Percentiles rank a stretch among this genome's conserved stretches.
phyloP scores from a whole-genome alignment of 2,797 vertebrate species.

The Sebastes nivosus region DNA sequence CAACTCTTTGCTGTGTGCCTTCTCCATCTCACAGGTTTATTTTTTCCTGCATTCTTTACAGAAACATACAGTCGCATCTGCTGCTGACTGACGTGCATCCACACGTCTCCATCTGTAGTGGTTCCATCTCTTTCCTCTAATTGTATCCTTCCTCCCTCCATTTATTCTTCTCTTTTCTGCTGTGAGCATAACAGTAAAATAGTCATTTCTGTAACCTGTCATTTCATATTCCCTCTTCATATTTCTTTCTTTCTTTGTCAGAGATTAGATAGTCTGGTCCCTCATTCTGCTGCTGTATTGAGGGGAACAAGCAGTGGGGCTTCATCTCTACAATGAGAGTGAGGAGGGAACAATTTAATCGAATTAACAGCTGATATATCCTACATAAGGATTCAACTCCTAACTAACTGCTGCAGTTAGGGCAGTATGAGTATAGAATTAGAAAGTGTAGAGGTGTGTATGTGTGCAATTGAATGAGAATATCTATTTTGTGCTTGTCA shows the following conservation, averaged over 20 bases:
- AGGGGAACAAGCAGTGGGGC: constrained; percentile 34
- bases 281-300: constrained; percentile 32
- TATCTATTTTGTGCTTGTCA: constrained; percentile 5
- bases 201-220: constrained; percentile 6
- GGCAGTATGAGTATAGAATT: neutral
- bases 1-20: neutral
- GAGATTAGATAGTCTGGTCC: constrained; percentile 29
- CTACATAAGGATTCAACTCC: constrained; percentile 33
- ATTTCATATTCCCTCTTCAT: neutral
- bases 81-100: constrained; percentile 21
- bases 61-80: constrained; percentile 27
- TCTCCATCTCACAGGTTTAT: constrained; percentile 12
- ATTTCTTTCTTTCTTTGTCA: constrained; percentile 27
- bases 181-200: constrained; percentile 6
- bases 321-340: constrained; percentile 46
- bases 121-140: neutral
- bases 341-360: constrained; percentile 59
- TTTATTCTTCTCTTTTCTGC: neutral
- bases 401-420: constrained; percentile 36
- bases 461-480: neutral
- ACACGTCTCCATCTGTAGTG: constrained; percentile 16
- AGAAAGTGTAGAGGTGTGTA: neutral
- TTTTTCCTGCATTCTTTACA: neutral
- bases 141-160: neutral
- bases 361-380: constrained; percentile 65